Base-by-base conservation (phyloP, 2,113 vertebrate species). In the Tursiops truncatus region DNA sequence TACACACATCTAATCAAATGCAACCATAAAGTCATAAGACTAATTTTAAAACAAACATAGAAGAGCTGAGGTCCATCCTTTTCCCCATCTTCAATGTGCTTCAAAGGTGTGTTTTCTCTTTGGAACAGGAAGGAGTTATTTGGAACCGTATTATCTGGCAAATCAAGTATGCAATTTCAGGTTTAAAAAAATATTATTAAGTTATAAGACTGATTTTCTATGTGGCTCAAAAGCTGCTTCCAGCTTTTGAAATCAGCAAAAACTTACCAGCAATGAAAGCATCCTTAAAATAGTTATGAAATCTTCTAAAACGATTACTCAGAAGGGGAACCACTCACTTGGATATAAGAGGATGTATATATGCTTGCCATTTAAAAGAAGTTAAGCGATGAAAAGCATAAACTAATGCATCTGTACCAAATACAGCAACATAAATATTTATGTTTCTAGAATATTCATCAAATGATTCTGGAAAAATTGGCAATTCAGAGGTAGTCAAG, bases 161-260 rank as follows among this genome's bases (percentile, higher is more conserved):
- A 90, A 92, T 91, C 23, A 44, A 91, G 63, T 41, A 50, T 91
- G 21, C 88, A 96, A 94, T 89, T 96, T 91, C 4, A 91, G 44
- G 47, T 50, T 67, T 1, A 8, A 71, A 13, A 95, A 95, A 67
- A 58, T 47, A 6, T 90, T 81, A 74, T 80, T 88, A 83, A 87
- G 36, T 92, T 96, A 67, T 38, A 96, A 92, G 76, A 62, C 76
- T 92, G 36, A 76, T 92, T 97, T 95, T 92, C 88, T 95, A n/a
- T 38, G 81, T 88, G 76, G 38, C n/a, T 92, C 65, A 93, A 84
- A 95, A 85, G 25, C 44, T 94, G 21, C 60, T 85, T 94, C 44
- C 79, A 38, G 38, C 38, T 38, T 38, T 38, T 38, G 12, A 97
- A 97, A 93, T 96, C 73, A 94, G 53, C 36, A 80, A 81, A 82